Percentiles rank a stretch among this genome's conserved stretches.
Evolutionary conservation across 2,888 invertebrate species (phyloP).

Genomic region (Torymus auratus): DNA sequence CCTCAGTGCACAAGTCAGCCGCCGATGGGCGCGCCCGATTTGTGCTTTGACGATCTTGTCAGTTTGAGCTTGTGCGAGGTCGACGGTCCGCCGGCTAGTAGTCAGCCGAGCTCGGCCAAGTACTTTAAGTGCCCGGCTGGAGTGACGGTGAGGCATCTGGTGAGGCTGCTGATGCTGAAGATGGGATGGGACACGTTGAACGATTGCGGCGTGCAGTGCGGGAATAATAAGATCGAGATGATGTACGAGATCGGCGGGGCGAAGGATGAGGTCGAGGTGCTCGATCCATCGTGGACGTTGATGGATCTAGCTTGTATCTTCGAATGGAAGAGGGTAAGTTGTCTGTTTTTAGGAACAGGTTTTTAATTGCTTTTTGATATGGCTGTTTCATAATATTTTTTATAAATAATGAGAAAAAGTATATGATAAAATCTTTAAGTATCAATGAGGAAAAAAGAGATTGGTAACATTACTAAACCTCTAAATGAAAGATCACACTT

Average conservation of each 20-base stretch:
- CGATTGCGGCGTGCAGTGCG: conserved; percentile 45
- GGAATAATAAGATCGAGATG: conserved; percentile 67
- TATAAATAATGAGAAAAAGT: too few species aligned
- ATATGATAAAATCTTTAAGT: too few species aligned
- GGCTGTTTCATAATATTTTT: too few species aligned
- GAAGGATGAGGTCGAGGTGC: conserved; percentile 60
- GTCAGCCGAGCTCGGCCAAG: conserved; percentile 76
- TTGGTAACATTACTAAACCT: too few species aligned
- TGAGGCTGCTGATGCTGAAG: conserved; percentile 86
- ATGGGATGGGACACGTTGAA: conserved; percentile 70
- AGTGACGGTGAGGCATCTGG: conserved; percentile 90
- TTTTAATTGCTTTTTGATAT: neutral
- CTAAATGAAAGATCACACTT: too few species aligned
- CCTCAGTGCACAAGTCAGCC: conserved; percentile 67
- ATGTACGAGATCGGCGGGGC: conserved; percentile 65
- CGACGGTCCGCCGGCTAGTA: conserved; percentile 31
- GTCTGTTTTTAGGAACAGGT: neutral
- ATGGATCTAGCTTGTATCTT: conserved; percentile 97
- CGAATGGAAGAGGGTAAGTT: conserved; percentile 91
- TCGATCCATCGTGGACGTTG: conserved; percentile 80
- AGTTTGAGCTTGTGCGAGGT: conserved; percentile 70
- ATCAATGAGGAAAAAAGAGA: too few species aligned
- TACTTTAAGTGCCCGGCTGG: conserved; percentile 95
- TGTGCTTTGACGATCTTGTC: conserved; percentile 70
- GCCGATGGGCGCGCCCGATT: conserved; percentile 68